Percentiles rank a stretch among this genome's conserved stretches.
Conservation (phyloP, 2,888 invertebrate genomes). For the Epistrophe grossulariae region DNA sequence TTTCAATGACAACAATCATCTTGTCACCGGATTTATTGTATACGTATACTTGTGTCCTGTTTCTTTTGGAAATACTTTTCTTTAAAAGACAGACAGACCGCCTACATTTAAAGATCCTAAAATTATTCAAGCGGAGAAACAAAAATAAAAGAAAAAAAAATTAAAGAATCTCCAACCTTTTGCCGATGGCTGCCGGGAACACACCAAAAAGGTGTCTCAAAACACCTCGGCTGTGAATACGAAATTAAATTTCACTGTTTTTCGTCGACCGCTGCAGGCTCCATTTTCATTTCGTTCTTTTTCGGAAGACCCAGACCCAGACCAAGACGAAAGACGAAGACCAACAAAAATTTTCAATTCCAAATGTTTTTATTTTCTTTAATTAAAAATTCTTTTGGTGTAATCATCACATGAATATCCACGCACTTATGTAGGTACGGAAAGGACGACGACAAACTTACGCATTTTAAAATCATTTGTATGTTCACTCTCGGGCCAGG, state of each 20-base stretch:
- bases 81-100: constrained; percentile 53
- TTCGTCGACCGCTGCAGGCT: constrained; percentile 35
- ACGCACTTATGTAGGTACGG: constrained; percentile 50
- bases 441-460: constrained; percentile 59
- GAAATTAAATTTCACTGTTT: constrained; percentile 72
- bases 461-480: constrained; percentile 67
- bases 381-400: constrained; percentile 72
- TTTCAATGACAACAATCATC: constrained; percentile 57
- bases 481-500: constrained; percentile 22
- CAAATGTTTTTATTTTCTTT: constrained; percentile 58
- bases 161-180: constrained; percentile 15
- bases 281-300: constrained; percentile 57
- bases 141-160: constrained; percentile 20
- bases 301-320: constrained; percentile 1
- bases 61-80: constrained; percentile 51
- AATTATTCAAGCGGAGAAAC: constrained; percentile 3
- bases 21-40: neutral
- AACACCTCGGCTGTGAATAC: constrained; percentile 75
- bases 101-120: constrained; percentile 48
- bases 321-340: neutral
- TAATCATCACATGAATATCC: constrained; percentile 69
- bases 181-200: constrained; percentile 39
- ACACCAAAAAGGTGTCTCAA: constrained; percentile 73
- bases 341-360: constrained; percentile 30
- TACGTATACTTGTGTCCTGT: neutral